These are phyloP conservation scores for Monodelphis domestica DNA, from an alignment of 2,797 vertebrate genomes.

Conservation along the genomic window DNA sequence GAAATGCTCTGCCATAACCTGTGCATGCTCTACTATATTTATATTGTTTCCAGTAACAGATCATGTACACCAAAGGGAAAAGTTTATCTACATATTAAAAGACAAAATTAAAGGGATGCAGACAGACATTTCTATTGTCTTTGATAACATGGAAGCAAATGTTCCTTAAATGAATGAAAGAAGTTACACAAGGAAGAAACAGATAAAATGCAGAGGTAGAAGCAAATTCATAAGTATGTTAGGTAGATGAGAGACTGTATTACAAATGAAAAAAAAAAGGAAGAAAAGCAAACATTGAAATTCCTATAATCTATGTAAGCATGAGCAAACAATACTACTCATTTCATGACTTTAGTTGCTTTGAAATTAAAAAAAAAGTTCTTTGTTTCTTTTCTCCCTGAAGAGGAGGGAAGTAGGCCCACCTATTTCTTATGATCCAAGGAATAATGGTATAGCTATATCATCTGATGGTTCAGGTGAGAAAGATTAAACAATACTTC, in stretches of 20 bases:
- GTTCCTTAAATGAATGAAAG: background rate
- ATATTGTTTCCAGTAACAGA: background rate
- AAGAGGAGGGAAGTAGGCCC: background rate
- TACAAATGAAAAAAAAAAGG: background rate
- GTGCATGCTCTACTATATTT: background rate
- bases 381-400: background rate
- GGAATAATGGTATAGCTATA: background rate
- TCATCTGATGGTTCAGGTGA: background rate
- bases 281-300: background rate
- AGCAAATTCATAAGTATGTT: background rate
- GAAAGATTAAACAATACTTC: background rate
- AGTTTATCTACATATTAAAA: background rate
- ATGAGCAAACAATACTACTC: too few relatives aligned
- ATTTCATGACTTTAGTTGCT: too few relatives aligned
- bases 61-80: background rate
- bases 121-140: background rate
- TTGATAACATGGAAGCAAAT: background rate
- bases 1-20: background rate
- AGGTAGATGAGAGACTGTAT: background rate
- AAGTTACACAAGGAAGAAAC: background rate
- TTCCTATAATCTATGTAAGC: too few relatives aligned
- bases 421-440: background rate
- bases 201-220: background rate
- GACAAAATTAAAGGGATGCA: background rate
- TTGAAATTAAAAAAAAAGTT: too few relatives aligned